phyloP scores from a whole-genome alignment of 1,140 invertebrate genomes.

The Brachionus angularis region DNA sequence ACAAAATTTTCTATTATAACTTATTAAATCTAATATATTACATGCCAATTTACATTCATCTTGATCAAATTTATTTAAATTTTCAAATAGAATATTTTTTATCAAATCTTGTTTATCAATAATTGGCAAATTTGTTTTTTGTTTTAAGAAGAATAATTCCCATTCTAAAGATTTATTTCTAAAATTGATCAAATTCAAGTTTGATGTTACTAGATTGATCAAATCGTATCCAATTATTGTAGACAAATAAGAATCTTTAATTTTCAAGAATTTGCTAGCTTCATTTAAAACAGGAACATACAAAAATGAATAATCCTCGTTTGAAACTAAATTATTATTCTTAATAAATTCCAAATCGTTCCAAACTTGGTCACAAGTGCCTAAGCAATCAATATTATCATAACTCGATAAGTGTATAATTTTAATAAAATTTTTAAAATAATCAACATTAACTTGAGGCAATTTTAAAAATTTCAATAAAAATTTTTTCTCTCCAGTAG shows the following conservation, averaged over 20 bases:
- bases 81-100: slow-evolving; percentile 10
- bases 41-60: too few species aligned
- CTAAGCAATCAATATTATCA: background rate
- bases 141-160: slow-evolving; percentile 15
- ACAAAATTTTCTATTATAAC: too few species aligned
- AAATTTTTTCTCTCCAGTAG: background rate
- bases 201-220: background rate
- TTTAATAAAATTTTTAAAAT: slow-evolving; percentile 13
- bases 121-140: slow-evolving; percentile 8
- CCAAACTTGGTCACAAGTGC: background rate
- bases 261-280: background rate
- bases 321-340: background rate
- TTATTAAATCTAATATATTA: too few species aligned
- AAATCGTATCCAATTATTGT: background rate
- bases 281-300: background rate
- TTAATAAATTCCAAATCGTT: slow-evolving; percentile 17
- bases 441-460: background rate
- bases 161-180: background rate
- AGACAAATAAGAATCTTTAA: slow-evolving; percentile 10
- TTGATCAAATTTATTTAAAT: too few species aligned
- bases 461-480: background rate
- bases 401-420: slow-evolving; percentile 15
- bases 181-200: slow-evolving; percentile 5
- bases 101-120: background rate
- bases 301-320: background rate